phyloP scores from a whole-genome alignment of 2,113 vertebrate species.

The Rhinogobius similis region DNA sequence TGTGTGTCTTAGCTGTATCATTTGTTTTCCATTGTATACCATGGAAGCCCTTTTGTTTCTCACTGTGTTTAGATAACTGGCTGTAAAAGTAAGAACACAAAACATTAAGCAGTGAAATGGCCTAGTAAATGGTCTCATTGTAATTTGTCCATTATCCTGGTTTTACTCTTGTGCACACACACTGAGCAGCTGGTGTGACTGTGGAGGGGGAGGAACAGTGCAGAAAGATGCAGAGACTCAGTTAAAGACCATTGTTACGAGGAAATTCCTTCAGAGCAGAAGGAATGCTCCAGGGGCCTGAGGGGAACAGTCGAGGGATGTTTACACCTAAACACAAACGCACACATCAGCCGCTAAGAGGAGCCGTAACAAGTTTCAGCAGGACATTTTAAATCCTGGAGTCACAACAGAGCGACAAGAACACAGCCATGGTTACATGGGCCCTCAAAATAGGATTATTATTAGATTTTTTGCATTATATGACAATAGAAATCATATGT shows the following conservation, averaged over 20 bases:
- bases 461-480: no score
- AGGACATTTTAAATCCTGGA: background rate
- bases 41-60: background rate
- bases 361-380: background rate
- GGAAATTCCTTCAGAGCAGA: conserved; percentile 32
- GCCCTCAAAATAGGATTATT: no score
- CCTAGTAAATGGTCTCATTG: background rate
- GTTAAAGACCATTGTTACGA: conserved; percentile 18
- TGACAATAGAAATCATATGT: no score
- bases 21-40: background rate
- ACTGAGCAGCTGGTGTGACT: background rate
- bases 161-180: background rate
- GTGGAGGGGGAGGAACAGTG: background rate
- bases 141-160: background rate
- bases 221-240: background rate
- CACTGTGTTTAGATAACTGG: background rate
- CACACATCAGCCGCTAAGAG: background rate
- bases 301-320: conserved; percentile 9
- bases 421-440: background rate
- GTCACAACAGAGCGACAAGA: background rate
- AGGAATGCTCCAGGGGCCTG: conserved; percentile 51
- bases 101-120: background rate
- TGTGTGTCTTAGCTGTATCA: background rate
- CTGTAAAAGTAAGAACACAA: background rate
- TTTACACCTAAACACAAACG: conserved; percentile 30